Evolutionary conservation across 92 coral and sea anemone genomes (phyloP).

Genomic region (Epizoanthus stellaris): DNA sequence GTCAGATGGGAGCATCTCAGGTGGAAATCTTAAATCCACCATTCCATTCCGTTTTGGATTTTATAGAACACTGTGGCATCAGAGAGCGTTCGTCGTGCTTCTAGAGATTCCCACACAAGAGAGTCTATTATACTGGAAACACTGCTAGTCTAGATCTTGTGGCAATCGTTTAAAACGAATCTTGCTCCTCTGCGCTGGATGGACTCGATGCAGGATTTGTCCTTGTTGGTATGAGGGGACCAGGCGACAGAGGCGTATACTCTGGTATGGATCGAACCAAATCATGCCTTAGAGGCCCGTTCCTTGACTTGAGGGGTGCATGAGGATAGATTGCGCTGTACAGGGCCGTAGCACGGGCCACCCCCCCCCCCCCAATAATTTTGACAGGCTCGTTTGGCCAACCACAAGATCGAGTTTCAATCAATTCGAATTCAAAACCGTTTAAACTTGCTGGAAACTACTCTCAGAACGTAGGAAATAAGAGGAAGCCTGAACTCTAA

Average conservation of each 20-base stretch:
- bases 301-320: neutral
- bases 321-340: conserved; percentile 21
- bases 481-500: no score
- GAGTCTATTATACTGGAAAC: neutral
- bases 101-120: conserved; percentile 5
- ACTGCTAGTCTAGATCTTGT: neutral
- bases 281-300: neutral
- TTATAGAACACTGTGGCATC: neutral
- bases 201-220: neutral
- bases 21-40: neutral
- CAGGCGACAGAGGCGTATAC: neutral
- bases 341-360: no score
- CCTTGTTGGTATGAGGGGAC: neutral
- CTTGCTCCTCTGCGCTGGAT: neutral
- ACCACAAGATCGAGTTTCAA: no score
- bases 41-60: neutral
- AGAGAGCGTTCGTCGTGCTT: neutral
- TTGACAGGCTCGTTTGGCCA: no score
- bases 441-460: no score
- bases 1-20: neutral
- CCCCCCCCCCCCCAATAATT: no score
- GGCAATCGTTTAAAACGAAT: neutral
- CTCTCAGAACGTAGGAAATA: no score
- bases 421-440: no score
- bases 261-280: no score